phyloP scores from a whole-genome alignment of 2,113 vertebrate species.

The Hirundichthys speculiger region DNA sequence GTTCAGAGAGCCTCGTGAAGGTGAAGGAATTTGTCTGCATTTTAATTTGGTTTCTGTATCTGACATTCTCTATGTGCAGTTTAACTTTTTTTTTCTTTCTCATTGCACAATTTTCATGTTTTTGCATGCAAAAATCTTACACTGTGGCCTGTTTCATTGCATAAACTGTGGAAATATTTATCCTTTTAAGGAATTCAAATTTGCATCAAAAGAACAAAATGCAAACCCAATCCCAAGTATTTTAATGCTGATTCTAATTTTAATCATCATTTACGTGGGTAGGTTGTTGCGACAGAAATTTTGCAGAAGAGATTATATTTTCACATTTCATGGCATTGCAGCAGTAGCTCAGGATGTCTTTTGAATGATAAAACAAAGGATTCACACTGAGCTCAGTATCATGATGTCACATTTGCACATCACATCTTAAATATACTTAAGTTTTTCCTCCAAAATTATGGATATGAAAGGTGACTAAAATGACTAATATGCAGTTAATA shows the following conservation, averaged over 20 bases:
- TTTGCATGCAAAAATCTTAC: slow-evolving; percentile 29
- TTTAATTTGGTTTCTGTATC: slow-evolving; percentile 42
- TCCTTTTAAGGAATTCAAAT: background rate
- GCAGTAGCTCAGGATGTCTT: background rate
- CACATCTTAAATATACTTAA: too few relatives aligned
- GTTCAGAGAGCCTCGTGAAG: slow-evolving; percentile 15
- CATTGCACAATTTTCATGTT: slow-evolving; percentile 13
- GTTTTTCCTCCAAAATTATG: too few relatives aligned
- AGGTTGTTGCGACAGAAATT: background rate
- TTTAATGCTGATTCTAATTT: background rate
- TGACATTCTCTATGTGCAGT: too few relatives aligned
- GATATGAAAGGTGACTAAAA: too few relatives aligned
- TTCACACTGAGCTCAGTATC: too few relatives aligned
- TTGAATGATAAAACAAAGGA: background rate
- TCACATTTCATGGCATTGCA: background rate
- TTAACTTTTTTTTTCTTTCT: slow-evolving; percentile 19
- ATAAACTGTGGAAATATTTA: background rate
- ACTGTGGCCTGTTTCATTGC: background rate
- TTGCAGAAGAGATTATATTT: background rate
- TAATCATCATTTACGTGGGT: too few relatives aligned
- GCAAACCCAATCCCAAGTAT: background rate
- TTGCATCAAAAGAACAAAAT: slow-evolving; percentile 4
- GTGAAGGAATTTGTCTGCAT: slow-evolving; percentile 17
- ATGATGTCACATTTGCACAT: too few relatives aligned
- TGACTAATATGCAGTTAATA: too few relatives aligned